Evolutionary conservation across 1,140 invertebrate genomes (phyloP), one percentile per base, ranked within the genome.

Genomic region (Hycleus cichorii): DNA sequence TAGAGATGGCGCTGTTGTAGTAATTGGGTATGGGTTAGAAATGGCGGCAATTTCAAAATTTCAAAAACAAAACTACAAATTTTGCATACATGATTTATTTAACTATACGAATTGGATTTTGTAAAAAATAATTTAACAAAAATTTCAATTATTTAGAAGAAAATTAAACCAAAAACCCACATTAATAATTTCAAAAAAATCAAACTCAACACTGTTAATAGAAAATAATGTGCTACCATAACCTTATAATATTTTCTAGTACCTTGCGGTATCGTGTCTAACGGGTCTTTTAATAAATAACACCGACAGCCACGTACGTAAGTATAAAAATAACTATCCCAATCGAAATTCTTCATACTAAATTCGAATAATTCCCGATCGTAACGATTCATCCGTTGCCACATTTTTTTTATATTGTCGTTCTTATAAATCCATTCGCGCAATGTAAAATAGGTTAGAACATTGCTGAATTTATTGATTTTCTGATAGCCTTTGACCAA

Each of bases 401-500:
- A 80, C 47, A 95, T 72, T 7, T 68, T 63, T 42, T 82, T 74
- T 0, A 83, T 74, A 67, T 91, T 90, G 1, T 79, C 73, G 64
- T 87, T 87, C 12, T 78, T 73, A 65, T 92, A 92, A 26, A 80
- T 77, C 84, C 89, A 93, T 62, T 87, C 76, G 39, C 81, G 74
- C 0, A 78, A 77, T 26, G 83, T 82, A 69, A 93, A 93, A 70
- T 86, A 91, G 38, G 84, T 78, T 10, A 91, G 74, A 2, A 85
- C 83, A 10, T 78, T 76, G 9, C 83, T 79, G 51, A 90, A 86
- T 70, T 88, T 86, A 49, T 85, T 78, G 44, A 92, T 82, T 71
- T 87, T 88, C 18, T 78, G 77, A 65, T 91, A 90, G n/a, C 88
- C 82, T 69, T 84, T 83, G 24, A 84, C 78, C 76, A 90, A 78